A percentile compares a stretch with the other conserved stretches of the same genome.
Evolutionary conservation across 2,888 invertebrate genomes (phyloP).

Genomic region (Gandaritis pyraliata): DNA sequence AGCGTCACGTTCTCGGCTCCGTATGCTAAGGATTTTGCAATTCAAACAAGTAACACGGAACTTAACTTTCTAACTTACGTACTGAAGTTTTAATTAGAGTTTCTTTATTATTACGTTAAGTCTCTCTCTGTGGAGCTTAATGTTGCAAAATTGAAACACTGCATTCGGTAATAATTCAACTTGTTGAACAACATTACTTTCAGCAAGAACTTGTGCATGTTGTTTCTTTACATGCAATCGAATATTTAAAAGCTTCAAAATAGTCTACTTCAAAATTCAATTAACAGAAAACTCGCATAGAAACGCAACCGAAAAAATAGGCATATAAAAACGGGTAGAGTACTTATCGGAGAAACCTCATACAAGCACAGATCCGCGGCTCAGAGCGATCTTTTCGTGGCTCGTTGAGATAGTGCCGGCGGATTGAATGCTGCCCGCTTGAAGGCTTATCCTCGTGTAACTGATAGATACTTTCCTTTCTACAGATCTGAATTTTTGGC

Average conservation of each 20-base stretch:
- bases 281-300: conserved; percentile 8
- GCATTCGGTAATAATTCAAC: conserved; percentile 30
- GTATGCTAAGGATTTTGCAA: conserved; percentile 63
- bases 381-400: conserved; percentile 65
- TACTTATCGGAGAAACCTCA: conserved; percentile 22
- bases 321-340: conserved; percentile 10
- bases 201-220: conserved; percentile 14
- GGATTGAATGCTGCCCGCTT: conserved; percentile 75
- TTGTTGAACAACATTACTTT: conserved; percentile 25
- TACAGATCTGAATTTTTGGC: conserved; percentile 12
- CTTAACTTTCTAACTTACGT: conserved; percentile 57
- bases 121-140: conserved; percentile 33
- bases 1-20: conserved; percentile 57
- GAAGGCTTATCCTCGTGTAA: conserved; percentile 69
- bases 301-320: conserved; percentile 4
- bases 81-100: conserved; percentile 63
- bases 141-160: conserved; percentile 31
- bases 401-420: conserved; percentile 64
- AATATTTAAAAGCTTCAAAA: conserved; percentile 8
- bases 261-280: too few relatives aligned
- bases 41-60: conserved; percentile 61
- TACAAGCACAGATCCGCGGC: conserved; percentile 49
- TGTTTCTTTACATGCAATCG: conserved; percentile 2
- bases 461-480: conserved; percentile 56
- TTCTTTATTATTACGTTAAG: conserved; percentile 42